Base-by-base conservation (phyloP, 2,888 invertebrate genomes). In the Monochamus alternatus region DNA sequence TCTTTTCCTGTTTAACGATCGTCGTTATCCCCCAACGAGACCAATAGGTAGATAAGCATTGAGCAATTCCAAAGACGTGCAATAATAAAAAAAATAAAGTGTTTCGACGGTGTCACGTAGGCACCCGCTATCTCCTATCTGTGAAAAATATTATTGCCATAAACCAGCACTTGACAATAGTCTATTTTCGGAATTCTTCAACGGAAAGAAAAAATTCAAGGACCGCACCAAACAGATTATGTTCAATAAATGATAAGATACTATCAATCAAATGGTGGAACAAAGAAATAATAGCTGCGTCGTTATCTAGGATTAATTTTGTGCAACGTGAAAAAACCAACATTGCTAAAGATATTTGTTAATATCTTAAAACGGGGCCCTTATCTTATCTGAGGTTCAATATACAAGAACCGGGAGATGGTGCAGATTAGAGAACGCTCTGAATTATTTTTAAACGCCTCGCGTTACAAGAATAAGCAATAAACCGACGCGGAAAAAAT, bases 341-440 rank as follows among this genome's bases (percentile, higher is more conserved):
- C 84, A 83, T 84, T 82, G 82, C 82, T 77, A 83, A 82, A 83
- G 82, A 80, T 79, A 69, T 78, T 73, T 79, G 74, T 73, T 66
- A 76, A 75, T 82, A 80, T 76, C 77, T 80, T 80, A 79, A 77
- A 80, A 81, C 77, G 73, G 71, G 76, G 63, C 59, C 52, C 76
- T 84, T 82, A 84, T 83, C 84, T 84, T 84, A 84, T 84, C 84
- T 77, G 75, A 82, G 80, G 80, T 79, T 82, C 81, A 83, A 84
- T 83, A 81, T 78, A 83, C 81, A 84, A 38, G 38, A 38, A 38
- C 38, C 38, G 38, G 38, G 38, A 38, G 38, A 38, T 38, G 76
- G 76, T 81, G 76, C 73, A 76, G 80, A 81, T 81, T 80, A 80
- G 73, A 75, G 38, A 80, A 78, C 77, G 64, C 64, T 72, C 73